Evolutionary conservation across 1,140 invertebrate genomes (phyloP).

Genomic region (Drosophila lacertosa): DNA sequence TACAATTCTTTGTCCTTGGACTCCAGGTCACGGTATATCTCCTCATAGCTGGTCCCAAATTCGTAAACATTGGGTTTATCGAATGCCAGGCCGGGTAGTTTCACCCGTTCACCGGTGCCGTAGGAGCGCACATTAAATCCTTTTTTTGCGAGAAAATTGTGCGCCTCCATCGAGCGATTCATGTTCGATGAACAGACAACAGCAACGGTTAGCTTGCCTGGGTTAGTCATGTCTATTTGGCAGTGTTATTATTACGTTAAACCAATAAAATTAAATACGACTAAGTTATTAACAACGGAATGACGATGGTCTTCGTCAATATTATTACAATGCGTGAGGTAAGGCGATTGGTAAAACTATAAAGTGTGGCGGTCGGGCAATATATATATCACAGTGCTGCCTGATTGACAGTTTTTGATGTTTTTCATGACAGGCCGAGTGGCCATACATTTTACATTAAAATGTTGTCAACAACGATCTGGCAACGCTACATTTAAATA

Average conservation of each 20-base stretch:
- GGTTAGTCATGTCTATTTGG: slow-evolving; percentile 74
- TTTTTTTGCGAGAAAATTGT: slow-evolving; percentile 98
- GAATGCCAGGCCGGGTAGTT: slow-evolving; percentile 96
- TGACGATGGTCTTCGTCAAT: slow-evolving; percentile 27
- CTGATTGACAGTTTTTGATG: too few species aligned
- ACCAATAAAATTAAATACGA: slow-evolving; percentile 29
- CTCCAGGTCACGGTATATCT: slow-evolving; percentile 98
- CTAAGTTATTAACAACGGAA: slow-evolving; percentile 15
- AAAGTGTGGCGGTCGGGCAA: slow-evolving; percentile 7
- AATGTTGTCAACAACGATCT: neutral
- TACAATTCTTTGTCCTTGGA: slow-evolving; percentile 95
- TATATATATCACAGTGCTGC: neutral
- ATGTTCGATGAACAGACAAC: slow-evolving; percentile 99
- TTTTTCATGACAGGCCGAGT: neutral
- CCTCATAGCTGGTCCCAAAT: slow-evolving; percentile 97
- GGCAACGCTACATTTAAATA: neutral
- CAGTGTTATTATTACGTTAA: slow-evolving; percentile 49
- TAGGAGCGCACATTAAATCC: slow-evolving; percentile 97
- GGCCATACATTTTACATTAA: neutral
- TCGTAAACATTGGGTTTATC: slow-evolving; percentile 99
- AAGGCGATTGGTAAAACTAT: neutral
- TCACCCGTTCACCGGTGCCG: slow-evolving; percentile 98
- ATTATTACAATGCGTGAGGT: slow-evolving; percentile 11
- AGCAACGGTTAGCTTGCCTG: slow-evolving; percentile 90
- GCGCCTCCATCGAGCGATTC: slow-evolving; percentile 99